Evolutionary conservation across 2,797 vertebrate genomes (phyloP), one percentile per base, ranked within the genome.

Genomic region (Gymnocypris eckloni): DNA sequence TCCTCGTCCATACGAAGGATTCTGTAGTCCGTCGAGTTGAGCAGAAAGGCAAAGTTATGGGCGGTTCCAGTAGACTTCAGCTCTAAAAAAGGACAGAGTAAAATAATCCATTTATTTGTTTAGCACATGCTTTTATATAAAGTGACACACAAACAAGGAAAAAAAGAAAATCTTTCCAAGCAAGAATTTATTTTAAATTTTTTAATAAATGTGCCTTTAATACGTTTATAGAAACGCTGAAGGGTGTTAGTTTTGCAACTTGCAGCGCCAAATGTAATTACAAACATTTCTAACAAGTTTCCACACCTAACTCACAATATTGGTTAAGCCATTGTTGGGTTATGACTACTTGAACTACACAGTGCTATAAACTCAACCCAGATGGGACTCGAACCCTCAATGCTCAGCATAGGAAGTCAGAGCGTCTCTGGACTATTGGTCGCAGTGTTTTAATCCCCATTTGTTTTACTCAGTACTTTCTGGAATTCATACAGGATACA

Each of bases 1-100:
- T 99, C 98, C 91, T 99, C 98, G 2, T 99, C 98, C 95, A 99
- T 99, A 83, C 97, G 96, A 79, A 99, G 95, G 92, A 99, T 98
- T 66, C 98, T 96, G 92, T 99, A 99, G 93, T 99, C 98, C 0
- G 97, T 98, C 0, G 98, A 98, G 94, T 99, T 99, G 86, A 99
- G 96, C 91, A 99, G 93, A 92, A 99, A 99, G 93, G 97, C 97
- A 94, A 99, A 98, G 95, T 98, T 97, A 92, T 99, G 98, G 50
- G 97, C 97, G 0, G 98, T 99, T 92, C 97, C 97, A 0, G 97
- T 99, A 0, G 96, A 96, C 93, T 97, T 98, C 79, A 99, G 94
- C 91, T 99, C 98, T 99, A 54, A 78, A 73, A 81, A 13, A 87
- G 12, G 11, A 86, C 4, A 71, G 12, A 33, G 18, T 12, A 7